Evolutionary conservation across 2,113 vertebrate genomes (phyloP), one percentile per base, ranked within the genome.

Genomic region (Zeus faber): DNA sequence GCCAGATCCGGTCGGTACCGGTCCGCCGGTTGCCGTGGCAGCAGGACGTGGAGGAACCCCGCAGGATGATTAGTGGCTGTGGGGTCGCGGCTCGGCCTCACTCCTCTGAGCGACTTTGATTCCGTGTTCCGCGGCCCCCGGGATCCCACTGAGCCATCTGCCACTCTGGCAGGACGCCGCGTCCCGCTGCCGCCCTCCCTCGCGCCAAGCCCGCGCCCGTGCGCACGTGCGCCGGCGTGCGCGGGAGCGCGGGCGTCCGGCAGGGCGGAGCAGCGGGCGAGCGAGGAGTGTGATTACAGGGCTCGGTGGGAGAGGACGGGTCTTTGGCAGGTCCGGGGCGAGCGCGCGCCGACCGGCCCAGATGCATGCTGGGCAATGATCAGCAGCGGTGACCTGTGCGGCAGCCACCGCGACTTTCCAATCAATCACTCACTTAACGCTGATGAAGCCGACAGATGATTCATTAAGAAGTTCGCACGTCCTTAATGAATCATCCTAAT

Each of bases 351-450:
- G 63, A 59, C 65, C 1, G 1, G 33, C 52, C 47, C 0, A 33
- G 35, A 37, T 58, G 76, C 81, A 59, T 67, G 79, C 81, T 84
- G 79, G 79, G 77, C 79, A 77, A 79, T 62, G 44, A 82, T 48
- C 74, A 72, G 74, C 70, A 65, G 72, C 39, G 58, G 65, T 80
- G 76, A 81, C 77, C 81, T 43, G 58, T 54, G 60, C 67, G 47
- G 46, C 65, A 33, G 62, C 55, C 46, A 9, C 27, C 18, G 49
- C 70, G 61, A 70, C 72, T 77, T 80, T 75, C 52, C 58, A 56
- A 74, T 83, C 75, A 67, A 63, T 79, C 75, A 59, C 24, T 37
- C 23, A 9, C 62, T 70, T 20, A 10, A 72, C 33, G 67, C 66
- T 72, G 72, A 76, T n/a, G n/a, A n/a, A n/a, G n/a, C n/a, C n/a